phyloP scores from a whole-genome alignment of 2,113 vertebrate genomes.

The Trematomus loennbergii region DNA sequence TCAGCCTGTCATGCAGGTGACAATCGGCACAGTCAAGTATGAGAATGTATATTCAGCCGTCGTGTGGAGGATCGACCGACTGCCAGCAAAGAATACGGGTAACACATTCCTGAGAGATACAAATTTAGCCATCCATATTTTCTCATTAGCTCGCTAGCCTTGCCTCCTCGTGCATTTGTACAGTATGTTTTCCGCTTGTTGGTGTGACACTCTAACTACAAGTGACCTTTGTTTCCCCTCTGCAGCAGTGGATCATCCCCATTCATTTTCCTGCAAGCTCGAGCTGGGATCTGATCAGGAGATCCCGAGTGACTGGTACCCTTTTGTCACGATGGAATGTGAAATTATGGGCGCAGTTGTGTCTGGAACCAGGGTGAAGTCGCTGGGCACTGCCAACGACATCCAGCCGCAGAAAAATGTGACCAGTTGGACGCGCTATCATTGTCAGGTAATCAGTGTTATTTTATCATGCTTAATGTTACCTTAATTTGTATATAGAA shows the following conservation, averaged over 20 bases:
- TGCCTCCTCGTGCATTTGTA: neutral
- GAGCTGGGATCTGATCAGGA: conserved; percentile 97
- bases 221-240: conserved; percentile 30
- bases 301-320: conserved; percentile 93
- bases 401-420: conserved; percentile 94
- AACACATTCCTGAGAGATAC: conserved; percentile 46
- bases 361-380: conserved; percentile 89
- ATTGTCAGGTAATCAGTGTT: conserved; percentile 86
- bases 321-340: conserved; percentile 92
- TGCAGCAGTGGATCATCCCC: conserved; percentile 92
- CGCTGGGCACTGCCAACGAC: conserved; percentile 90
- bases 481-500: neutral
- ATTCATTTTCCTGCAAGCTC: conserved; percentile 94
- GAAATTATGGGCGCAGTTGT: conserved; percentile 86
- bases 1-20: conserved; percentile 92
- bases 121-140: neutral
- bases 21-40: conserved; percentile 93
- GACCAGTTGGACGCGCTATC: conserved; percentile 90
- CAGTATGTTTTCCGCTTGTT: conserved; percentile 22
- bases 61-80: conserved; percentile 96
- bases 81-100: conserved; percentile 97
- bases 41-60: conserved; percentile 94
- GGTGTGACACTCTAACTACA: conserved; percentile 31
- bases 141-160: conserved; percentile 4
- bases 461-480: neutral